phyloP scores from a whole-genome alignment of 35 echinoderm and acorn worm genomes.

The Amphiura filiformis region DNA sequence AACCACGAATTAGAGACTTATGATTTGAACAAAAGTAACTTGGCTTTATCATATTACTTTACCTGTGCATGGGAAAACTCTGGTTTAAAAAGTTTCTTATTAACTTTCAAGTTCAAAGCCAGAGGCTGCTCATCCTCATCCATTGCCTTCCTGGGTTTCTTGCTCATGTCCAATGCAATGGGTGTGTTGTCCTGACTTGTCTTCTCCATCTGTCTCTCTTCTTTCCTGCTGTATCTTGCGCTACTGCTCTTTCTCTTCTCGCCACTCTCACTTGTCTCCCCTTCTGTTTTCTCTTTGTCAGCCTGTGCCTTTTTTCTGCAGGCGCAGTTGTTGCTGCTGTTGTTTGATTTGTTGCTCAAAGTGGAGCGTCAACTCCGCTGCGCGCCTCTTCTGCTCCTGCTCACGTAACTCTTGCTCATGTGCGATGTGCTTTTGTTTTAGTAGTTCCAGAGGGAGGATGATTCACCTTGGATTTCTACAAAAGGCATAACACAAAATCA shows the following conservation, averaged over 20 bases:
- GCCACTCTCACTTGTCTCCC: background rate
- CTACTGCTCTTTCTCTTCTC: background rate
- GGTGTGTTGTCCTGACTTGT: background rate
- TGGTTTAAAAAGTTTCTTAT: background rate
- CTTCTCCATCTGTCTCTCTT: background rate
- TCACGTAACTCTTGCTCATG: constrained; percentile 62
- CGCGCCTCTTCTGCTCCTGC: constrained; percentile 75
- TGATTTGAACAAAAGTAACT: too few relatives aligned
- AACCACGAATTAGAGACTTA: too few relatives aligned
- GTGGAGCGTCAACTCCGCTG: constrained; percentile 73
- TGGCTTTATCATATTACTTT: too few relatives aligned
- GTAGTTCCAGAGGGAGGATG: background rate
- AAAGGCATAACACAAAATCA: background rate
- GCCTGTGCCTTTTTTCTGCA: constrained; percentile 79
- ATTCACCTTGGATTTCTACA: background rate
- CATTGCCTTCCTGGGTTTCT: background rate
- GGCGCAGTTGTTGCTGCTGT: constrained; percentile 82
- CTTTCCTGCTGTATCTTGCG: background rate
- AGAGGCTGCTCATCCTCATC: background rate
- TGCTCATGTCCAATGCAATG: background rate
- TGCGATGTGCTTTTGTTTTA: constrained; percentile 42
- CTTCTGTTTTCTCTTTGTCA: constrained; percentile 29
- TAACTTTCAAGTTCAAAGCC: background rate
- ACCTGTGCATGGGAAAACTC: too few relatives aligned
- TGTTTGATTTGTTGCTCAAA: constrained; percentile 97